Evolutionary conservation across 2,888 invertebrate species (phyloP).

Genomic region (Allacma fusca): DNA sequence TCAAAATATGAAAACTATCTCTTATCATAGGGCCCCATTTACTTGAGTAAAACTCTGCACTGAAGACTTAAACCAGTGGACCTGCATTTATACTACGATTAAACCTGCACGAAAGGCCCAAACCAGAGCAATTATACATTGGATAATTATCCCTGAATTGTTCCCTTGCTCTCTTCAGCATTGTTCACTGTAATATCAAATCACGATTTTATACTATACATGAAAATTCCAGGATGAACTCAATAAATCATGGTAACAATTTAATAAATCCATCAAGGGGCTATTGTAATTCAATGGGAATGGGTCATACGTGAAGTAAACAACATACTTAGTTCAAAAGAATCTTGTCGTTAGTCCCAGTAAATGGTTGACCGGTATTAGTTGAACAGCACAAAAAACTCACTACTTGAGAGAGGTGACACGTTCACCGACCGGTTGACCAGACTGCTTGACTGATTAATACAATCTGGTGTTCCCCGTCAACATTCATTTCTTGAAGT

Average conservation of each 20-base stretch:
- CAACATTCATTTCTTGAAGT: not conserved
- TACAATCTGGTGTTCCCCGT: not conserved
- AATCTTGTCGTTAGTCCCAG: not conserved
- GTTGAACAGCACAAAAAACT: not conserved
- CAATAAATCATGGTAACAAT: conserved; percentile 11
- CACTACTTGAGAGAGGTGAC: not conserved
- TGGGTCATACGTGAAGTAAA: conserved; percentile 6
- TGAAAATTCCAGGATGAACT: not conserved
- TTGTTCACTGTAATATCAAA: not conserved
- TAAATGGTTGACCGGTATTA: conserved; percentile 1
- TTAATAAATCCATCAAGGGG: not conserved
- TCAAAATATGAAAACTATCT: not conserved
- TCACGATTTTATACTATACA: not conserved
- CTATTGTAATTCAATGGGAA: conserved; percentile 9
- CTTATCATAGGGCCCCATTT: not conserved
- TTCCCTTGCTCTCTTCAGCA: not conserved
- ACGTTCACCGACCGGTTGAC: conserved; percentile 24
- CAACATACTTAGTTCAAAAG: not conserved
- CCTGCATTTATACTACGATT: no score
- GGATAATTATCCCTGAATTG: not conserved
- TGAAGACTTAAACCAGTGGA: no score
- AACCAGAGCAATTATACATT: not conserved
- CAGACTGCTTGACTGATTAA: not conserved
- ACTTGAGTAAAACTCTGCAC: no score
- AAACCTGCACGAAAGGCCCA: not conserved